Evolutionary conservation across 92 coral and sea anemone species (phyloP).

Genomic region (Porites rus): DNA sequence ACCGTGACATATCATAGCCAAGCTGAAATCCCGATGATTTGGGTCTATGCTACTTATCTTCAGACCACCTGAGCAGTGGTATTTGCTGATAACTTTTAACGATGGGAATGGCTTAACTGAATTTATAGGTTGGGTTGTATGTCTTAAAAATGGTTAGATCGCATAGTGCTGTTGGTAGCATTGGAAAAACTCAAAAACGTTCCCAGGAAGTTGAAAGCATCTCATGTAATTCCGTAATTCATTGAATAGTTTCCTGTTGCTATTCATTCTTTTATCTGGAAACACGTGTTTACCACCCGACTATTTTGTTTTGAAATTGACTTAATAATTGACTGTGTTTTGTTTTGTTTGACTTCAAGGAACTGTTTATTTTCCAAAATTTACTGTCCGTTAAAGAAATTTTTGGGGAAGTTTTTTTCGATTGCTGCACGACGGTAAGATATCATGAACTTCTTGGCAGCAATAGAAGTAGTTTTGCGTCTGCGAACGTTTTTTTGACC

Average conservation of each 20-base stretch:
- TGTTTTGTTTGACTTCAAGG: neutral
- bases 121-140: too few species aligned
- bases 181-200: neutral
- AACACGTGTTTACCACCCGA: slow-evolving; percentile 13
- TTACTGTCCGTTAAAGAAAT: too few species aligned
- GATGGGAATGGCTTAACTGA: neutral
- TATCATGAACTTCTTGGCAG: too few species aligned
- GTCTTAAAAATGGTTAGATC: neutral
- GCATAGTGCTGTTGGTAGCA: neutral
- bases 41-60: slow-evolving; percentile 11
- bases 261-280: slow-evolving; percentile 10
- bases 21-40: slow-evolving; percentile 4
- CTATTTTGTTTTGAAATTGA: neutral
- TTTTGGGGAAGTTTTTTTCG: too few species aligned
- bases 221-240: neutral
- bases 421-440: too few species aligned
- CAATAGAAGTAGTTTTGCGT: too few species aligned
- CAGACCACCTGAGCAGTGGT: neutral
- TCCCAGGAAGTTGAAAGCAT: slow-evolving; percentile 22
- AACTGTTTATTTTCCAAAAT: neutral
- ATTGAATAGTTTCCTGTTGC: neutral
- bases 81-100: slow-evolving; percentile 1
- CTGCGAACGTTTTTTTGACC: too few species aligned
- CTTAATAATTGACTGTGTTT: neutral
- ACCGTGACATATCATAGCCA: slow-evolving; percentile 12